Evolutionary conservation across 2,113 vertebrate genomes (phyloP).

Genomic region (Heliornis fulica): DNA sequence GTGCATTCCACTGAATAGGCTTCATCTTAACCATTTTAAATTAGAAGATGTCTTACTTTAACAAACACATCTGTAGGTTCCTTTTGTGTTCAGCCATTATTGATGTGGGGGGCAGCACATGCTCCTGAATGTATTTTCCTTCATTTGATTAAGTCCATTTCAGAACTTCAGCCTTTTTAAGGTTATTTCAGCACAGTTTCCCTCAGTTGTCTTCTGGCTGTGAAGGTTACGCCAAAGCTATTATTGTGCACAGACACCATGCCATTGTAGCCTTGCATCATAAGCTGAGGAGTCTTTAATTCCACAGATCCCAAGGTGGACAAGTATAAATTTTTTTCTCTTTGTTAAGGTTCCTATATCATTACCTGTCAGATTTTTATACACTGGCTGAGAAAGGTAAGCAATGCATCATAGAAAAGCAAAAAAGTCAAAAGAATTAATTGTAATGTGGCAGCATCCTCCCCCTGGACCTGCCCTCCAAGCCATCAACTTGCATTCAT

Average conservation of each 20-base stretch:
- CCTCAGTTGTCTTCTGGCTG: neutral
- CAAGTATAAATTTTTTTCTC: neutral
- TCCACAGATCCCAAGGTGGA: neutral
- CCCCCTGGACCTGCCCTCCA: fast-evolving
- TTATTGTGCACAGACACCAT: neutral
- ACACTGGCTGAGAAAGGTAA: neutral
- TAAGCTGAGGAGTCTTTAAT: neutral
- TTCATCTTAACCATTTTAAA: neutral
- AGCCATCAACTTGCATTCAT: neutral
- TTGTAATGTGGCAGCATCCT: neutral
- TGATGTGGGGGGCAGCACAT: neutral
- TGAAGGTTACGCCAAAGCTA: neutral
- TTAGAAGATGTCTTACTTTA: neutral
- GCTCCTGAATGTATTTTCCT: neutral
- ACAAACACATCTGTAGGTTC: neutral
- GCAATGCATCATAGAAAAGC: neutral
- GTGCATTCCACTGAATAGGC: neutral
- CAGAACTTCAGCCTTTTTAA: neutral
- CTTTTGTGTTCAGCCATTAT: neutral
- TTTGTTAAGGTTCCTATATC: neutral
- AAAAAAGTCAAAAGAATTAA: neutral
- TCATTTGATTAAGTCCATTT: neutral
- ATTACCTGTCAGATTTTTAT: neutral
- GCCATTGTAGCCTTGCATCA: neutral
- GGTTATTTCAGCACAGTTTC: neutral